These are phyloP conservation scores for Heterochromis multidens DNA, from an alignment of 2,113 vertebrate genomes.

Conservation along the genomic window DNA sequence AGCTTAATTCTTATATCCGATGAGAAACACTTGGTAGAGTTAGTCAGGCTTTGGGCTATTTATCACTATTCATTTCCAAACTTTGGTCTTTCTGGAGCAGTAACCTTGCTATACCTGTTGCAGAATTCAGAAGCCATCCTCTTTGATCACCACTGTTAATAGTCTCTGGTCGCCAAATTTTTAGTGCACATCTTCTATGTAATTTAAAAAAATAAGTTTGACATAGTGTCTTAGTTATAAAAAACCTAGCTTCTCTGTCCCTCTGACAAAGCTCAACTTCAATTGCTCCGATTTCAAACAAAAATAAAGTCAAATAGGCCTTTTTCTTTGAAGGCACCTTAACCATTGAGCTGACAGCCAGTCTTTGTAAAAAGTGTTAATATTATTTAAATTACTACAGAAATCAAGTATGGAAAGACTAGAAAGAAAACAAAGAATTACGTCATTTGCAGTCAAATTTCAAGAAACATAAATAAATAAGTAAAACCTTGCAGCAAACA, in stretches of 20 bases:
- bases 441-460: neutral
- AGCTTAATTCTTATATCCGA: neutral
- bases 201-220: neutral
- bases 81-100: neutral
- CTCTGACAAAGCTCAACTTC: neutral
- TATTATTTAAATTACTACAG: neutral
- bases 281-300: neutral
- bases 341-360: neutral
- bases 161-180: neutral
- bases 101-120: neutral
- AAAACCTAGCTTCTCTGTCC: neutral
- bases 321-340: neutral
- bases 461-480: neutral
- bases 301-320: neutral
- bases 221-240: neutral
- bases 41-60: neutral
- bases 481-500: neutral
- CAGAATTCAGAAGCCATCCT: neutral
- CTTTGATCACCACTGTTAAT: neutral
- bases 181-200: neutral
- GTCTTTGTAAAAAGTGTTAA: neutral
- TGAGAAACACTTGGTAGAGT: neutral
- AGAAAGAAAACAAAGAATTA: neutral
- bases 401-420: neutral
- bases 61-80: neutral